Conservation (phyloP, 35 echinoderm and acorn worm species). For the Ophioderma brevispina region DNA sequence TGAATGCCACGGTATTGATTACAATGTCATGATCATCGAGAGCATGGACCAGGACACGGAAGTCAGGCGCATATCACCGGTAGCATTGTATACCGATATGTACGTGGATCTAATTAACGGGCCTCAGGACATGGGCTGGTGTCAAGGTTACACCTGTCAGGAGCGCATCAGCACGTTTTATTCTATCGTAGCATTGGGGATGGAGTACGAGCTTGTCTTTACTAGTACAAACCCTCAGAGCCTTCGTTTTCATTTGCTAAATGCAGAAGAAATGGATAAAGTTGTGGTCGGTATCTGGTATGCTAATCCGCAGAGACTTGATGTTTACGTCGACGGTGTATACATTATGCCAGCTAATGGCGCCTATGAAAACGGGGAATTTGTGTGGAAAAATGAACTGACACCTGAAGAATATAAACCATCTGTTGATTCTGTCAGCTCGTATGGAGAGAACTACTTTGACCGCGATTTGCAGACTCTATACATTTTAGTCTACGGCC, state of each 20-base stretch:
- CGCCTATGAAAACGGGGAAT: slow-evolving; percentile 47
- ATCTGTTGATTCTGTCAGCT: slow-evolving; percentile 33
- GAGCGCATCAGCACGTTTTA: no score
- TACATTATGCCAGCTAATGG: slow-evolving; percentile 92
- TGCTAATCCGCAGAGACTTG: slow-evolving; percentile 89
- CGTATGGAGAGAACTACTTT: slow-evolving; percentile 89
- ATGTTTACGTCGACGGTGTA: slow-evolving; percentile 65
- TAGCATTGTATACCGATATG: no score
- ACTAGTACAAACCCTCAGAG: slow-evolving; percentile 89
- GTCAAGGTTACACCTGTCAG: no score
- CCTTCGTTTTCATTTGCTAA: slow-evolving; percentile 82
- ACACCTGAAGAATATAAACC: slow-evolving; percentile 64
- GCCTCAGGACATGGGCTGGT: no score
- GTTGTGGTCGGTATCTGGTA: slow-evolving; percentile 78
- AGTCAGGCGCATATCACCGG: no score
- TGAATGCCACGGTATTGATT: no score
- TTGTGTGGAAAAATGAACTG: slow-evolving; percentile 73
- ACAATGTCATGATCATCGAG: no score
- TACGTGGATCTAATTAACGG: no score
- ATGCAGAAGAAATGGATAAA: slow-evolving; percentile 39
- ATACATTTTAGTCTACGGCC: slow-evolving; percentile 66
- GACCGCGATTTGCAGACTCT: slow-evolving; percentile 69
- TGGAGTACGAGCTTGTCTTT: no score
- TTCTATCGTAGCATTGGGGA: no score
- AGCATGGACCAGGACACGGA: no score